Evolutionary conservation across 1,140 invertebrate species (phyloP), one percentile per base, ranked within the genome.

Genomic region (Polyergus mexicanus): DNA sequence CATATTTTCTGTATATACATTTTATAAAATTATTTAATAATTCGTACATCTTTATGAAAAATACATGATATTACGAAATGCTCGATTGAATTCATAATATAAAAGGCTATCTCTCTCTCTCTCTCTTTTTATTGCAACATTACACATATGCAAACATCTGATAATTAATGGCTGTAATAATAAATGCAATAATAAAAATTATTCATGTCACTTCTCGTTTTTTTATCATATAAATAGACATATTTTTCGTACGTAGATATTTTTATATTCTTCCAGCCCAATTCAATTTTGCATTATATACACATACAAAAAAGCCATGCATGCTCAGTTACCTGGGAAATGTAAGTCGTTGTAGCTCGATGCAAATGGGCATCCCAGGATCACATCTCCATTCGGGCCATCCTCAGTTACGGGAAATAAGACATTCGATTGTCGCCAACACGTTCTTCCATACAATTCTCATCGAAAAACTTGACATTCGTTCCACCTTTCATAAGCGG

Each of bases 21-120:
- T 71, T 56, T n/a, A 51, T 19, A 28, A 35, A 13, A 56, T 80
- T 80, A 80, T 80, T 80, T 56, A 80, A 69, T 56, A 80, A 80
- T 44, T 47, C 19, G 25, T 71, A 69, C 4, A 5, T 77, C 19
- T 51, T 51, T 44, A n/a, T 58, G 22, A 80, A 71, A 58, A 71
- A 69, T 71, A 54, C 35, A 32, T 80, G 66, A 80, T 71, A 80
- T 32, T 16, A n/a, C 41, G 8, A 80, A 80, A 41, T 13, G 16
- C 8, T 8, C 32, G 22, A 80, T 80, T 80, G 71, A 80, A 71
- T 78, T 66, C 5, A 54, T 71, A 56, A 71, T 71, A 1, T 71
- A 38, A 69, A 80, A 2, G 47, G 10, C 22, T 38, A 2, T 5
- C 13, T 68, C 25, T 28, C 19, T 13, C 22, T 38, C 2, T 5